phyloP scores from a whole-genome alignment of 2,888 invertebrate species.

The Achlya flavicornis region DNA sequence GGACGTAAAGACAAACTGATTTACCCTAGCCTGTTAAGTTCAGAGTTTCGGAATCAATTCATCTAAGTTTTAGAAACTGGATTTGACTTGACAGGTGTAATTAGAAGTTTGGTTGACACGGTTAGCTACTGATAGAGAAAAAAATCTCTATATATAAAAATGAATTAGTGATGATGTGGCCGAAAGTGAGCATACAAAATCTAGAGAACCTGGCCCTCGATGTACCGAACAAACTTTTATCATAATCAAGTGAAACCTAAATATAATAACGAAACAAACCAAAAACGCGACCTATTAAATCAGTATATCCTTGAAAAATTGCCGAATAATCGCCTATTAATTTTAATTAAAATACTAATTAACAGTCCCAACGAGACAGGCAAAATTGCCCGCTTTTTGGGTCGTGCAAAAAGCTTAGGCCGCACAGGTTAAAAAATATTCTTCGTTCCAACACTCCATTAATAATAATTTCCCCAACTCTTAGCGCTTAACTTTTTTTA shows the following conservation, averaged over 20 bases:
- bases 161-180: too few relatives aligned
- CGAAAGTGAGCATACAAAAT: too few relatives aligned
- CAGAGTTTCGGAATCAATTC: neutral
- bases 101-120: neutral
- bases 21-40: neutral
- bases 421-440: constrained; percentile 57
- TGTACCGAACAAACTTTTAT: too few relatives aligned
- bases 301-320: constrained; percentile 59
- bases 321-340: constrained; percentile 73
- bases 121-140: neutral
- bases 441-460: constrained; percentile 66
- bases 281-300: constrained; percentile 41
- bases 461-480: constrained; percentile 62
- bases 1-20: neutral
- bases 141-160: too few relatives aligned
- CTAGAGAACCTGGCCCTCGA: too few relatives aligned
- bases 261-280: constrained; percentile 28
- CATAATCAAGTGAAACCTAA: neutral
- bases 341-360: constrained; percentile 79
- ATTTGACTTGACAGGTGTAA: neutral
- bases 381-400: constrained; percentile 67
- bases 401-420: constrained; percentile 64
- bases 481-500: constrained; percentile 53
- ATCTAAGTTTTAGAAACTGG: neutral
- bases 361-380: constrained; percentile 62